Evolutionary conservation across 2,113 vertebrate species (phyloP).

Genomic region (Gambusia affinis): DNA sequence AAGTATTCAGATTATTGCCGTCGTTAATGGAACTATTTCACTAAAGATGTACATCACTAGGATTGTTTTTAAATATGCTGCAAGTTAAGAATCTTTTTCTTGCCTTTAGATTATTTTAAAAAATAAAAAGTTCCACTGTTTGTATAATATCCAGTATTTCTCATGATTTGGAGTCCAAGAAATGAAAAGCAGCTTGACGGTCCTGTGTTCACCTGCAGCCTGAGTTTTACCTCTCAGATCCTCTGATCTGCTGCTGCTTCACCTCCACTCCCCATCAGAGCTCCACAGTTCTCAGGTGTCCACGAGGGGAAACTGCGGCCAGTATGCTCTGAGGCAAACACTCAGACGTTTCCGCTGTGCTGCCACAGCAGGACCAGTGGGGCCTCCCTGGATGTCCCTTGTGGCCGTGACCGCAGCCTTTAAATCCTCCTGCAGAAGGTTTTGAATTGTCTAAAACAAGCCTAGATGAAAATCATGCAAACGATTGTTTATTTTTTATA

Average conservation of each 20-base stretch:
- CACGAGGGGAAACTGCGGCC: slow-evolving; percentile 48
- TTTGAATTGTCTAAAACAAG: background rate
- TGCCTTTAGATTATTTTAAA: background rate
- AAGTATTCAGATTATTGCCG: no score
- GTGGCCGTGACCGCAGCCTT: slow-evolving; percentile 93
- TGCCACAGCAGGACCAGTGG: slow-evolving; percentile 95
- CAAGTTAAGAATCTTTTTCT: background rate
- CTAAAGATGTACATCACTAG: no score
- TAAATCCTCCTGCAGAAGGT: slow-evolving; percentile 86
- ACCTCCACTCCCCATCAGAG: slow-evolving; percentile 74
- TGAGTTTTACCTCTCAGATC: background rate
- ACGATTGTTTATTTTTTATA: background rate
- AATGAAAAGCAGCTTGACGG: background rate
- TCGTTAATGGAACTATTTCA: no score
- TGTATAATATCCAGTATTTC: background rate
- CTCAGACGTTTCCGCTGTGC: slow-evolving; percentile 82
- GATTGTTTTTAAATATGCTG: no score
- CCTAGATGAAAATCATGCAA: background rate
- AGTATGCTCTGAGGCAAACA: slow-evolving; percentile 75
- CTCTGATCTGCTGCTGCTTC: background rate
- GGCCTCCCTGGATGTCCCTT: slow-evolving; percentile 90
- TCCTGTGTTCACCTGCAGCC: background rate
- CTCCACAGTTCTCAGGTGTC: slow-evolving; percentile 84
- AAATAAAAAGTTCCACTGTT: background rate
- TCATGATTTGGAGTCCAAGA: no score